These are phyloP conservation scores for Drosophila teissieri DNA, from an alignment of 1,140 invertebrate species.

Conservation along the genomic window DNA sequence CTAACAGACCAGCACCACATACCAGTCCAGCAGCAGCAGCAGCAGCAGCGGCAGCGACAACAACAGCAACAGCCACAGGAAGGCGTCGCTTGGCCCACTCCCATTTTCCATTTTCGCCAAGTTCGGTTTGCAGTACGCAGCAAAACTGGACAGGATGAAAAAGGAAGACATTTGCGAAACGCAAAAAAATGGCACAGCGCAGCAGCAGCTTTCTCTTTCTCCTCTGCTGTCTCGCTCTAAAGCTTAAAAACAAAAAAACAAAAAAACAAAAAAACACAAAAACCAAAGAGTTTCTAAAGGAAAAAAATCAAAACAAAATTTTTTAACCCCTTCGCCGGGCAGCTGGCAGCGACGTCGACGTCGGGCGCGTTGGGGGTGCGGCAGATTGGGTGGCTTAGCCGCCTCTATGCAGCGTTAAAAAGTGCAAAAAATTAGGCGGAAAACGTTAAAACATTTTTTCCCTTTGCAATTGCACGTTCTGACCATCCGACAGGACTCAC, in stretches of 20 bases:
- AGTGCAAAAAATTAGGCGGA: constrained; percentile 77
- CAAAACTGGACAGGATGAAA: constrained; percentile 66
- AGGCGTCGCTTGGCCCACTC: constrained; percentile 61
- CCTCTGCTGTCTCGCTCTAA: constrained; percentile 5
- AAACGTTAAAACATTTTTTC: constrained; percentile 70
- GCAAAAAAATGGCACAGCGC: constrained; percentile 65
- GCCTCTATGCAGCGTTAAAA: constrained; percentile 65
- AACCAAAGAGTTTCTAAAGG: constrained; percentile 37
- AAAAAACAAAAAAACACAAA: constrained; percentile 35
- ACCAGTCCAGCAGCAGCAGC: constrained; percentile 30
- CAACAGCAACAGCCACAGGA: constrained; percentile 40
- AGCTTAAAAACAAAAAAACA: constrained; percentile 13
- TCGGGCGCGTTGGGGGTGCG: constrained; percentile 19
- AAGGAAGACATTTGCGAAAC: constrained; percentile 61
- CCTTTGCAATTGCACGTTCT: constrained; percentile 58
- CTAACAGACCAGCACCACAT: constrained; percentile 61
- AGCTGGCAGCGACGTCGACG: constrained; percentile 31
- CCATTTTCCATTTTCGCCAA: constrained; percentile 41
- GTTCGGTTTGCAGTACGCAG: constrained; percentile 70
- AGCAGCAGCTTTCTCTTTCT: constrained; percentile 53
- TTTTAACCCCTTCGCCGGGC: constrained; percentile 74
- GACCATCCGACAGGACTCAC: constrained; percentile 41
- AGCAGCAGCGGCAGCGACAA: constrained; percentile 10
- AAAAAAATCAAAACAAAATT: constrained; percentile 80
- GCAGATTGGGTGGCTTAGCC: constrained; percentile 54